Evolutionary conservation across 2,797 vertebrate genomes (phyloP).

Genomic region (Crax fasciolata): DNA sequence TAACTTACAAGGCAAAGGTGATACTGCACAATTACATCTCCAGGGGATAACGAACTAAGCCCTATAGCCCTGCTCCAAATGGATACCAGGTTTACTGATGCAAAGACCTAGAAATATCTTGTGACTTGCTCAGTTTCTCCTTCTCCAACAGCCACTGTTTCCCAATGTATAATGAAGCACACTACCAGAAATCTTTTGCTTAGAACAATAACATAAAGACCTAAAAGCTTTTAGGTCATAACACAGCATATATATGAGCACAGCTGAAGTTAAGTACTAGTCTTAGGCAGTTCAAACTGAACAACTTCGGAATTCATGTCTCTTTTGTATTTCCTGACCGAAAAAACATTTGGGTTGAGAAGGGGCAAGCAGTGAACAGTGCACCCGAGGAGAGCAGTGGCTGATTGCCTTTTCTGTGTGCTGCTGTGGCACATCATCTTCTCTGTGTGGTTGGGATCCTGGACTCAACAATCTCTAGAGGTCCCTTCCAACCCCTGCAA

Average conservation of each 20-base stretch:
- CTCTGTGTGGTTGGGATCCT: not conserved
- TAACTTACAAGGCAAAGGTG: not conserved
- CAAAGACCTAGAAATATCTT: not conserved
- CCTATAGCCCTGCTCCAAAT: not conserved
- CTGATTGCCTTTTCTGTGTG: not conserved
- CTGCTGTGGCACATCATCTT: not conserved
- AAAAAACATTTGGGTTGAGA: not conserved
- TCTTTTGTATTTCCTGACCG: not conserved
- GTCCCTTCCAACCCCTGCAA: too few relatives aligned
- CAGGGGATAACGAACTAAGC: not conserved
- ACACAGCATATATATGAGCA: not conserved
- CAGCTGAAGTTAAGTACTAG: not conserved
- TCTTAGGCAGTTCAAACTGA: not conserved
- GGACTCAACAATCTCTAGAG: too few relatives aligned
- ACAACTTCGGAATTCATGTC: not conserved
- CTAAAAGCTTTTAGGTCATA: not conserved
- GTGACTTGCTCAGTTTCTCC: not conserved
- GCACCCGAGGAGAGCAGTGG: not conserved
- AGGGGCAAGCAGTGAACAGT: not conserved
- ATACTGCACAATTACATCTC: not conserved
- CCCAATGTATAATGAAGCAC: not conserved
- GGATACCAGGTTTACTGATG: not conserved
- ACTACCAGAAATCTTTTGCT: not conserved
- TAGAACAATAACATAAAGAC: not conserved
- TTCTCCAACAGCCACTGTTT: not conserved